phyloP scores from a whole-genome alignment of 2,888 invertebrate genomes.

The Latrodectus elegans region DNA sequence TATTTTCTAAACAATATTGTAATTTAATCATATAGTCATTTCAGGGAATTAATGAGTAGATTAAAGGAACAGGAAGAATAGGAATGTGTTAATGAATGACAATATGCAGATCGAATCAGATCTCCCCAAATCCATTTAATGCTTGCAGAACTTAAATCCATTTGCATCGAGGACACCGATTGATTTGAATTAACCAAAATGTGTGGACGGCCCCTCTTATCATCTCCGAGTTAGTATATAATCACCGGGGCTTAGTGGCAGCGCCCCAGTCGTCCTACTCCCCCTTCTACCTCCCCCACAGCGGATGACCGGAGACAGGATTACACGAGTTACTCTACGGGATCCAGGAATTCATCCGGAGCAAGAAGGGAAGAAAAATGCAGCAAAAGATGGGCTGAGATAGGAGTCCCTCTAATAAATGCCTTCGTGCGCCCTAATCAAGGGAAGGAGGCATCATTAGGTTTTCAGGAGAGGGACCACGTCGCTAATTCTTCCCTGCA shows the following conservation, averaged over 20 bases:
- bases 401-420: constrained; percentile 49
- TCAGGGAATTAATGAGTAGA: too few species aligned
- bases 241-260: constrained; percentile 47
- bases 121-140: too few species aligned
- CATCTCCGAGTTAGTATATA: constrained; percentile 43
- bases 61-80: too few species aligned
- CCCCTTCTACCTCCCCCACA: not conserved
- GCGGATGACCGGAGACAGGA: constrained; percentile 51
- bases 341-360: constrained; percentile 9
- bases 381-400: not conserved
- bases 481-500: not conserved
- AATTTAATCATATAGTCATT: too few species aligned
- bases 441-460: constrained; percentile 30
- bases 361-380: constrained; percentile 26
- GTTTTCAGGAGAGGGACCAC: not conserved
- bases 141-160: not conserved
- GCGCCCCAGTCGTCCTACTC: not conserved
- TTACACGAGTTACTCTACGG: constrained; percentile 42
- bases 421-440: constrained; percentile 44
- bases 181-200: not conserved
- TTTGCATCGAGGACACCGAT: not conserved
- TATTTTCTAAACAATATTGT: too few species aligned
- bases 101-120: too few species aligned
- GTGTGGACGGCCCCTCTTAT: constrained; percentile 10
- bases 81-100: too few species aligned